Base-by-base conservation (phyloP, 2,797 vertebrate genomes). In the Limosa lapponica region DNA sequence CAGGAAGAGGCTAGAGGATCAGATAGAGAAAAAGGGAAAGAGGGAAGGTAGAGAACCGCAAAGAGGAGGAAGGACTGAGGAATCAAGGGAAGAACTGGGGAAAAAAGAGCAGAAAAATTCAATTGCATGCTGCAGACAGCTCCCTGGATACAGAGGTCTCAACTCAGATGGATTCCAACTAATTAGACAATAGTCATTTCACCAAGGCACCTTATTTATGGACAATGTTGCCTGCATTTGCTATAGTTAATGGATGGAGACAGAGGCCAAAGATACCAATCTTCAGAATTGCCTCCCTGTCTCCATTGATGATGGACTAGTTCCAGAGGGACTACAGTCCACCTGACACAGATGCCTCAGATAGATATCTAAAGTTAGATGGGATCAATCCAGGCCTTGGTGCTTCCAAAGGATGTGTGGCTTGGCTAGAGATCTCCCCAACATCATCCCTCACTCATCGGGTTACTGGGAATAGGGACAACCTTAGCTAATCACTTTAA, bases 361-460 rank as follows among this genome's bases (percentile, higher is more conserved):
- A 16, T 13, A 6, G 32, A 22, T 39, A 22, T 15, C n/a, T 46
- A 2, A 66, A 81, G 17, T 48, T 10, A 79, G 28, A n/a, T 28
- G 6, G 32, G 27, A 48, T 36, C 27, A 20, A 0, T 36, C 12
- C 32, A 75, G 27, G 5, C 13, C 34, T 37, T 55, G 7, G 4
- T 44, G 7, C 43, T 83, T 51, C 55, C 27, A 46, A 54, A 65
- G 12, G 6, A 0, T 43, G 4, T 8, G 3, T 46, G 16, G 2
- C 27, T 62, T 51, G 6, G 4, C 48, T 81, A 14, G 37, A 69
- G 11, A 16, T 59, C 18, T 91, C 12, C 30, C 7, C 32, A 87
- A 0, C 0, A 0, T 27, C 32, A 73, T 36, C 14, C 12, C 25
- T 15, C 13, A 39, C 1, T 8, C 10, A 3, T 0, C 15, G 16